Conservation (phyloP, 2,113 vertebrate species). For the Ginglymostoma cirratum region DNA sequence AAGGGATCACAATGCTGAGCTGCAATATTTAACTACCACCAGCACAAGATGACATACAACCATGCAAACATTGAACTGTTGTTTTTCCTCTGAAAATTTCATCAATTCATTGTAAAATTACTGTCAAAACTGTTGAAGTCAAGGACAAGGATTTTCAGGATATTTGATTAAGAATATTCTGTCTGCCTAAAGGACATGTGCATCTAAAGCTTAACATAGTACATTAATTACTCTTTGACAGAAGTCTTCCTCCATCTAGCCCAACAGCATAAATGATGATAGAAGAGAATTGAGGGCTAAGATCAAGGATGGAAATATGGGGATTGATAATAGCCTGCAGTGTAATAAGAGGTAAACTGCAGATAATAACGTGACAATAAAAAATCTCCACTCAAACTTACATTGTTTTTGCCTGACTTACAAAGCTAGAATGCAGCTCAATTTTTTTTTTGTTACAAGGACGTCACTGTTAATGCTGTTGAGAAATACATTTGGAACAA, state of each 20-base stretch:
- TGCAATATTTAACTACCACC: not conserved
- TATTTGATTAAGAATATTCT: not conserved
- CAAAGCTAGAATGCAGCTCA: not conserved
- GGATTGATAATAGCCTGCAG: not conserved
- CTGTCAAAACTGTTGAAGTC: not conserved
- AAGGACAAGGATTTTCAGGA: not conserved
- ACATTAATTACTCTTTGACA: not conserved
- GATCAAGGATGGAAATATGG: not conserved
- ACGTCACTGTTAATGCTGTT: not conserved
- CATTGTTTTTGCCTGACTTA: not conserved
- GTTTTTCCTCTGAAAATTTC: not conserved
- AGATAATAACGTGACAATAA: not conserved
- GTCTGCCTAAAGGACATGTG: not conserved
- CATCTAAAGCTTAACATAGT: not conserved
- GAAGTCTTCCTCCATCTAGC: not conserved
- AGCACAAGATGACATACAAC: not conserved
- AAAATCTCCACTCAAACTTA: not conserved
- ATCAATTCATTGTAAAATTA: not conserved
- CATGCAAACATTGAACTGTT: not conserved
- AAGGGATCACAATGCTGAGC: not conserved
- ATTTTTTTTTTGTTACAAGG: not conserved
- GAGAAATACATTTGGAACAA: not conserved
- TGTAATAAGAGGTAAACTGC: not conserved
- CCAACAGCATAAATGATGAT: not conserved
- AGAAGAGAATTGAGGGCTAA: not conserved